Conservation (phyloP, 2,113 vertebrate genomes). For the Drymodes brunneopygia region DNA sequence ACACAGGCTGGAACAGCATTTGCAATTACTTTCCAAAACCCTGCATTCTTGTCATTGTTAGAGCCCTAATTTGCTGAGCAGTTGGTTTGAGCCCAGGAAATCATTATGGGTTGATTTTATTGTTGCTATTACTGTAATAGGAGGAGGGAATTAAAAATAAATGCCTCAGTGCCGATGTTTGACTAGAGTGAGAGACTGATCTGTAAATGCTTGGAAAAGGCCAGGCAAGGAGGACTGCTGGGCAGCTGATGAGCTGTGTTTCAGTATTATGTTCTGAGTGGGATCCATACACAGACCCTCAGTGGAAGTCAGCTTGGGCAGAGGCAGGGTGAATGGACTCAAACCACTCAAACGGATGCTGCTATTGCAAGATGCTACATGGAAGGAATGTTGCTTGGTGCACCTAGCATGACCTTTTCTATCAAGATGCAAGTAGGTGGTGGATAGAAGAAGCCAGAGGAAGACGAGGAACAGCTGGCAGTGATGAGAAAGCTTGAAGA, state of each 20-base stretch:
- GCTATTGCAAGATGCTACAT: not conserved
- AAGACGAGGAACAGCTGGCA: not conserved
- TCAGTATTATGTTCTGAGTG: not conserved
- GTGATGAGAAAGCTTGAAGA: not conserved
- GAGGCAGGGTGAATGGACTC: not conserved
- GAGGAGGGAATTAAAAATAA: constrained; percentile 2
- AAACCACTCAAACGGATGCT: not conserved
- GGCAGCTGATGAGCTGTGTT: not conserved
- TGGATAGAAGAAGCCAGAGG: not conserved
- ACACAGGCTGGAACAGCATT: not conserved
- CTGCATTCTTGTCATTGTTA: not conserved
- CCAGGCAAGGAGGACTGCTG: not conserved
- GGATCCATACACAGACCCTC: not conserved
- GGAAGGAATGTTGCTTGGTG: not conserved
- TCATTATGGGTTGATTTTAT: not conserved
- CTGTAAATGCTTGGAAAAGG: not conserved
- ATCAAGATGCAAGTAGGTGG: not conserved
- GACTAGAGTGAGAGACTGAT: not conserved
- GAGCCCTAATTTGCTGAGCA: not conserved
- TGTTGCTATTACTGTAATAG: not conserved
- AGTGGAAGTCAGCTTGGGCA: not conserved
- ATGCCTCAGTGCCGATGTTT: not conserved
- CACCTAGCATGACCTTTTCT: not conserved
- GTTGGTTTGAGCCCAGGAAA: not conserved
- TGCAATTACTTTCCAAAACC: not conserved